phyloP scores from a whole-genome alignment of 2,797 vertebrate genomes.

The Gouania willdenowi region DNA sequence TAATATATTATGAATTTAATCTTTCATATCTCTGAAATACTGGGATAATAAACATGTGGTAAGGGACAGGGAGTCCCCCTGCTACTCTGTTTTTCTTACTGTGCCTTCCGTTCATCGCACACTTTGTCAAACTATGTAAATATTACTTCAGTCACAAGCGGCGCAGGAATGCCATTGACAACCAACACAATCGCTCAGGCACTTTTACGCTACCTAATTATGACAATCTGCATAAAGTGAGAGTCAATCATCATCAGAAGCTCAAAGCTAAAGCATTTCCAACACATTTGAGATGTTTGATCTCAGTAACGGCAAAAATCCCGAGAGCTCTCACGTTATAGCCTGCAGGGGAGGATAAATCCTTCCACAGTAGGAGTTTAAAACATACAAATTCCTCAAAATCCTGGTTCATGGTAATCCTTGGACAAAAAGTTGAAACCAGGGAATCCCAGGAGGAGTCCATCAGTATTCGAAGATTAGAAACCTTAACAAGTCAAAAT shows the following conservation, averaged over 20 bases:
- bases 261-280: constrained; percentile 20
- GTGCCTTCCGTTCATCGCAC: constrained; percentile 26
- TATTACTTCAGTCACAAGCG: constrained; percentile 42
- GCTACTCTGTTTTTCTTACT: constrained; percentile 40
- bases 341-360: constrained; percentile 46
- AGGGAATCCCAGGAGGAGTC: constrained; percentile 24
- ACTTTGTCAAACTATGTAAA: constrained; percentile 55
- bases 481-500: too few relatives aligned
- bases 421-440: constrained; percentile 12
- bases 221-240: constrained; percentile 23
- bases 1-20: too few relatives aligned
- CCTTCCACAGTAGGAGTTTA: constrained; percentile 62
- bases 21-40: not conserved
- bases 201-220: constrained; percentile 30
- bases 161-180: constrained; percentile 41
- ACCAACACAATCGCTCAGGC: not conserved
- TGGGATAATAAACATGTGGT: not conserved
- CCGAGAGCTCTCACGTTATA: constrained; percentile 11
- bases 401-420: constrained; percentile 49
- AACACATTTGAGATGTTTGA: constrained; percentile 24
- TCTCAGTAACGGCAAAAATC: constrained; percentile 42
- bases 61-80: not conserved
- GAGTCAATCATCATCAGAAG: constrained; percentile 29
- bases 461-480: too few relatives aligned
- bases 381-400: constrained; percentile 55